phyloP scores from a whole-genome alignment of 2,888 invertebrate species.

The Sinelater perroti region DNA sequence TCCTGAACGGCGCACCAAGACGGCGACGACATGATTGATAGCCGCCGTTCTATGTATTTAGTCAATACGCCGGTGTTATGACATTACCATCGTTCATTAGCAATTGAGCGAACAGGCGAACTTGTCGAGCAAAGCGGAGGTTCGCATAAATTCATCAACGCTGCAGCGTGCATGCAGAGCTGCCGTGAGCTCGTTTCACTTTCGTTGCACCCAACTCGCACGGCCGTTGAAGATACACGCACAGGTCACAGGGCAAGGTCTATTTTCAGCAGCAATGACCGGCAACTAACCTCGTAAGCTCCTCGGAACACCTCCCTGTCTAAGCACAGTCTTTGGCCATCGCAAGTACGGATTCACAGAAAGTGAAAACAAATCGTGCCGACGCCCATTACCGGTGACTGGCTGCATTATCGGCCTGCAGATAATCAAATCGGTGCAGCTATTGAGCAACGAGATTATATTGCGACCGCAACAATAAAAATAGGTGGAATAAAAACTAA shows the following conservation, averaged over 20 bases:
- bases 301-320: conserved; percentile 10
- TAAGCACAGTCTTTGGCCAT: conserved; percentile 12
- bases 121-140: conserved; percentile 47
- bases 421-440: no score
- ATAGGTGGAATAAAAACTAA: no score
- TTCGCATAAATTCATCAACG: conserved; percentile 46
- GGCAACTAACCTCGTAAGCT: conserved; percentile 38
- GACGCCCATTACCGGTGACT: no score
- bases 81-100: conserved; percentile 39
- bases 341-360: conserved; percentile 7
- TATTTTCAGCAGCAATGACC: conserved; percentile 41
- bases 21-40: conserved; percentile 43
- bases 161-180: conserved; percentile 34
- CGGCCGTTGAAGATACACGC: conserved; percentile 35
- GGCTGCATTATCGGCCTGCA: no score
- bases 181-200: conserved; percentile 39
- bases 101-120: conserved; percentile 48
- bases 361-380: conserved; percentile 17
- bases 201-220: conserved; percentile 39
- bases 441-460: no score
- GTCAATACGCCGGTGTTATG: conserved; percentile 48
- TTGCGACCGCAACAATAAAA: no score
- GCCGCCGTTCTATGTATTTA: conserved; percentile 40
- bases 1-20: conserved; percentile 21
- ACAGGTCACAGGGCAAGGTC: conserved; percentile 38